Evolutionary conservation across 2,888 invertebrate species (phyloP), one percentile per base, ranked within the genome.

Genomic region (Lissocephala sabroskyi): DNA sequence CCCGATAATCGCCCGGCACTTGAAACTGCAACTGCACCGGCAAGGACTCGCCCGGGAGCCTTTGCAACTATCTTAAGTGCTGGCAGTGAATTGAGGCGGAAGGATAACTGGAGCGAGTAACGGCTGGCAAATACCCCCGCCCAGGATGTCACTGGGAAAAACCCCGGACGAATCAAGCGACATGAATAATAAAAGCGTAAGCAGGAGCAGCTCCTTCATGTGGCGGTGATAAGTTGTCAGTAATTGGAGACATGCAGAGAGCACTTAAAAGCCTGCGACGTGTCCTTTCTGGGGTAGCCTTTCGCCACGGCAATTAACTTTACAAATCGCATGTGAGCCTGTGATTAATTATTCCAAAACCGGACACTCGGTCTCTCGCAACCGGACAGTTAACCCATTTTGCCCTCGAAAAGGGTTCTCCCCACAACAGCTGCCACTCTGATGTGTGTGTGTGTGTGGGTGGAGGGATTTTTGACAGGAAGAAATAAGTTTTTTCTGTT

Each of bases 311-410:
- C 68, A 80, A 79, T 80, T 80, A 81, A 70, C 70, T 76, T 70
- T 67, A 78, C 70, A 78, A 76, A 79, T 81, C 74, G 79, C 78
- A 78, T 78, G 76, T 78, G 78, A 67, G 67, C 49, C 68, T 58
- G 71, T 80, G 80, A 81, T 81, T 81, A 81, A 81, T 81, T 81
- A 80, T 80, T 71, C 79, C 67, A 59, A 68, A 79, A 79, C 78
- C 71, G 79, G 75, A 79, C 73, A 71, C 57, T 62, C 49, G 29
- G 17, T 18, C 41, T 41, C 42, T 42, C 51, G 10, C 42, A 42
- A 43, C 46, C 47, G 70, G 70, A 66, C 74, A 74, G 70, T 63
- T 68, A 70, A 76, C 77, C 71, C 73, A 73, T 68, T 60, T 74
- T 50, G 61, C 37, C 62, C 59, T 66, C 42, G 36, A 73, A 60